A percentile compares a stretch with the other conserved stretches of the same genome.
These are phyloP conservation scores for Chaunax sp. DNA, from an alignment of 2,797 vertebrate genomes.

Conservation along the genomic window DNA sequence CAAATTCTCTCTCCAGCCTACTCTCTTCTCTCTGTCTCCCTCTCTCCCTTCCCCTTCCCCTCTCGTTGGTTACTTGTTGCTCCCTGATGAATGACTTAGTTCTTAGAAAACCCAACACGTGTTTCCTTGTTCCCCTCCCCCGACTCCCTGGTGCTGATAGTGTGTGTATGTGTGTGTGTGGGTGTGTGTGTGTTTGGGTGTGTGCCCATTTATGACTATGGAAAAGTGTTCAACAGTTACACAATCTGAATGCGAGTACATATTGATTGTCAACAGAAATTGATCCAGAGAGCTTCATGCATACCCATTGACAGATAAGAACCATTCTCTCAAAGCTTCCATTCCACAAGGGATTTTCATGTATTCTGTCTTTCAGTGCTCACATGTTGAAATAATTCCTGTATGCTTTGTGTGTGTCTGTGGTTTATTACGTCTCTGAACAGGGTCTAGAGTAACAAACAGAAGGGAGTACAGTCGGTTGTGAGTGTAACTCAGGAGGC, in stretches of 20 bases:
- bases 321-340: slow-evolving; percentile 1
- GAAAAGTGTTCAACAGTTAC: slow-evolving; percentile 21
- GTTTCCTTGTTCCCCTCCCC: slow-evolving; percentile 53
- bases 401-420: neutral
- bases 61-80: slow-evolving; percentile 24
- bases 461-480: slow-evolving; percentile 15
- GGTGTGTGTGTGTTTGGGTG: slow-evolving; percentile 3
- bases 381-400: neutral
- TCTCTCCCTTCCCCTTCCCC: neutral
- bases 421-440: neutral
- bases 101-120: slow-evolving; percentile 72
- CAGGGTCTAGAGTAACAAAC: slow-evolving; percentile 20
- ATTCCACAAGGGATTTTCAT: neutral
- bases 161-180: slow-evolving; percentile 28
- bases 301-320: slow-evolving; percentile 6
- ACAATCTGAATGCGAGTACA: neutral
- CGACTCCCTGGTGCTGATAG: slow-evolving; percentile 13
- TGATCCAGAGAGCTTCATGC: slow-evolving; percentile 6
- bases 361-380: neutral
- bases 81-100: slow-evolving; percentile 60
- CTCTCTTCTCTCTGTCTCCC: neutral
- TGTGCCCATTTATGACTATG: slow-evolving; percentile 2
- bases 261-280: slow-evolving; percentile 20
- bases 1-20: slow-evolving; percentile 12
- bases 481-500: neutral